Percentiles rank a stretch among this genome's conserved stretches.
These are phyloP conservation scores for Drosophila testacea DNA, from an alignment of 2,888 invertebrate genomes.

Conservation along the genomic window DNA sequence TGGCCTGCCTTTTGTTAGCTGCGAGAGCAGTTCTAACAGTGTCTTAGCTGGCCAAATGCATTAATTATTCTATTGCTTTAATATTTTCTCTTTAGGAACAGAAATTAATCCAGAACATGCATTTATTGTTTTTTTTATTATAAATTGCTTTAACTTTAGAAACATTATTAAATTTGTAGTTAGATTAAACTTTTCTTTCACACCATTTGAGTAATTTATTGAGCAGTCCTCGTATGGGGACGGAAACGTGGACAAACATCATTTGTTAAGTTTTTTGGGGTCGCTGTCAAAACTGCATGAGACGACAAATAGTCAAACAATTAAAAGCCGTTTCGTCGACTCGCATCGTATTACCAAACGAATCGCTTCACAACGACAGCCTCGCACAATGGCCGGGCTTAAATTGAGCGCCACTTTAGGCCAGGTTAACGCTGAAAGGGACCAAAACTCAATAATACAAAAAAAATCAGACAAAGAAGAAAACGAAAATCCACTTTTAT, in stretches of 20 bases:
- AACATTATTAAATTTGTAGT: no score
- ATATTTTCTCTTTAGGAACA: no score
- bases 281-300: conserved; percentile 40
- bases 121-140: no score
- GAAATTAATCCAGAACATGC: no score
- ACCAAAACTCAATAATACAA: conserved; percentile 3
- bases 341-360: conserved; percentile 14
- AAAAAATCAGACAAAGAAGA: conserved; percentile 24
- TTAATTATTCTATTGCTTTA: neutral
- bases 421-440: conserved; percentile 7
- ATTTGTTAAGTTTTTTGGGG: conserved; percentile 32
- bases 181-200: no score
- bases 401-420: conserved; percentile 38
- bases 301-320: conserved; percentile 67
- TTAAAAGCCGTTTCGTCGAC: conserved; percentile 54
- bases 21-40: neutral
- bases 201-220: no score
- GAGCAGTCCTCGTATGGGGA: neutral
- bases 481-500: conserved; percentile 63
- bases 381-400: conserved; percentile 36
- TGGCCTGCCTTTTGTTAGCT: neutral
- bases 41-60: no score
- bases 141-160: no score
- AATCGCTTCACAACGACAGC: conserved; percentile 1
- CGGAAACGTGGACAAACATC: conserved; percentile 19